A percentile compares a stretch with the other conserved stretches of the same genome.
These are phyloP conservation scores for Daktulosphaira vitifoliae DNA, from an alignment of 1,140 invertebrate species.

Conservation along the genomic window DNA sequence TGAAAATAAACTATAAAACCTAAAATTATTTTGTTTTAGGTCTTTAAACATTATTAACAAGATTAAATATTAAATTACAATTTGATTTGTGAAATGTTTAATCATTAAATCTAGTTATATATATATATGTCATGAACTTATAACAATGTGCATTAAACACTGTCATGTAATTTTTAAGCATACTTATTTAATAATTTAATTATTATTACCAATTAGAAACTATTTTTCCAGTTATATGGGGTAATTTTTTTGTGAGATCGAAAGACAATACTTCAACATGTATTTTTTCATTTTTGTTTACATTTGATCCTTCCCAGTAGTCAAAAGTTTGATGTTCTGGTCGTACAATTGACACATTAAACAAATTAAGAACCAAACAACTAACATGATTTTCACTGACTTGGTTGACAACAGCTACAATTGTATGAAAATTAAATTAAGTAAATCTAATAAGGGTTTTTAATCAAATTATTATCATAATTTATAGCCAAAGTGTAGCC, in stretches of 20 bases:
- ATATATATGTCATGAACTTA: not conserved
- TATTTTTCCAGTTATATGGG: conserved; percentile 23
- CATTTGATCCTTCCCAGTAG: conserved; percentile 5
- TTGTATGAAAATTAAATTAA: no score
- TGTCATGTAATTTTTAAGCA: no score
- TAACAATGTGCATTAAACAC: no score
- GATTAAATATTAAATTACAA: not conserved
- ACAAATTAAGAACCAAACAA: conserved; percentile 23
- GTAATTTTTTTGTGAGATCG: conserved; percentile 24
- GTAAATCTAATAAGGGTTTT: no score
- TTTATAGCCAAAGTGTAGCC: no score
- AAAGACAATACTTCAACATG: conserved; percentile 13
- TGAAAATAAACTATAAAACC: no score
- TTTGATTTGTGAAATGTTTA: not conserved
- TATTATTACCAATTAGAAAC: not conserved
- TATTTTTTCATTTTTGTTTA: conserved; percentile 15
- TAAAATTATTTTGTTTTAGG: not conserved
- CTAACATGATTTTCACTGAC: conserved; percentile 18
- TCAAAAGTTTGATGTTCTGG: not conserved
- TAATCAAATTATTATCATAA: no score
- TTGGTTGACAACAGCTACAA: conserved; percentile 25
- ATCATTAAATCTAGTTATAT: not conserved
- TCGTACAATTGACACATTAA: conserved; percentile 22
- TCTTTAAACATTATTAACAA: not conserved
- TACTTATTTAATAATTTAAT: no score